phyloP scores from a whole-genome alignment of 2,888 invertebrate species.

The Tinea semifulvella region DNA sequence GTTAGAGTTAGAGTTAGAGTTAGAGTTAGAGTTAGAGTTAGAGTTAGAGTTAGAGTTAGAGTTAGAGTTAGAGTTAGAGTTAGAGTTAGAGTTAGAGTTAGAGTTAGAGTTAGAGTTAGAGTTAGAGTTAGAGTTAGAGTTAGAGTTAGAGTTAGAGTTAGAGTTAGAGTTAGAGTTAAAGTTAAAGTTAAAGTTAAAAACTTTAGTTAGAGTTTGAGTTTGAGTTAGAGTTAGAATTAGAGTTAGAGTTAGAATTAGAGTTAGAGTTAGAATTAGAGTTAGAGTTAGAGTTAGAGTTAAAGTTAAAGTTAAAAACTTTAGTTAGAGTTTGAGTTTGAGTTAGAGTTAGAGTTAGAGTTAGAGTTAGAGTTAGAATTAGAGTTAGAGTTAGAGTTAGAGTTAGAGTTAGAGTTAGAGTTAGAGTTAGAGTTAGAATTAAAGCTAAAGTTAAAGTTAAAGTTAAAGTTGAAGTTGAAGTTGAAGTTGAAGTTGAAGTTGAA shows the following conservation, averaged over 20 bases:
- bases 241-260: no score
- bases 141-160: slow-evolving; percentile 3
- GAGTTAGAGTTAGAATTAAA: no score
- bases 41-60: neutral
- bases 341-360: neutral
- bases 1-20: neutral
- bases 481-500: neutral
- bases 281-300: no score
- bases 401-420: neutral
- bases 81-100: no score
- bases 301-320: neutral
- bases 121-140: slow-evolving; percentile 1
- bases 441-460: no score
- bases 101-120: slow-evolving; percentile 1
- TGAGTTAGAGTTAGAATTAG: no score
- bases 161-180: neutral
- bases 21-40: neutral
- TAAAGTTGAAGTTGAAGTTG: no score
- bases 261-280: no score
- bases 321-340: neutral
- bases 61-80: neutral
- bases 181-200: no score
- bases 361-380: no score
- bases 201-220: neutral
- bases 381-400: neutral